Evolutionary conservation across 2,888 invertebrate genomes (phyloP), one percentile per base, ranked within the genome.

Genomic region (Venustoraphidia nigricollis): DNA sequence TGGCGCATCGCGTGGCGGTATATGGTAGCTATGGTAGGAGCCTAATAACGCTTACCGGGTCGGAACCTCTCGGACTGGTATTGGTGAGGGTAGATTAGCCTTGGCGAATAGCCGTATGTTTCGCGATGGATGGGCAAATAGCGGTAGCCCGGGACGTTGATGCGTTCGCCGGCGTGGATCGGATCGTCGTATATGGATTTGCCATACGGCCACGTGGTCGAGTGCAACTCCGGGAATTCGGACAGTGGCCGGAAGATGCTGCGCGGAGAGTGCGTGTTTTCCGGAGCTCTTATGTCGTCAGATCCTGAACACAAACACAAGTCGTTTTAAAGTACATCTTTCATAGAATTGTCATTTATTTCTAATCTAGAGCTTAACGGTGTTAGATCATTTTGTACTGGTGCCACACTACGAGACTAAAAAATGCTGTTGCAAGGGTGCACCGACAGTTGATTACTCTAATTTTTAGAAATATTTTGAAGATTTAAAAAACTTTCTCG

Each of bases 171-270:
- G 56, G 88, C 84, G 61, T 75, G 81, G 53, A 77, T 68, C 58
- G 89, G 88, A 66, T 88, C 87, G 66, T 89, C 88, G 70, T 78
- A 90, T 77, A 90, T 89, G 60, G 88, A 88, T 72, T 88, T 88
- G 75, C 75, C 75, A 71, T 76, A 81, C 35, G 83, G 83, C 77
- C 83, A 88, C 62, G 77, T 72, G 65, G 77, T 72, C 66, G 77
- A 69, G 58, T 68, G 67, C 60, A 83, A 73, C 63, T 85, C 81
- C 58, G 86, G 85, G 69, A 79, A 80, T 60, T 84, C 82, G 71
- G 83, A 82, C 69, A 80, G 62, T 55, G 75, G 73, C 59, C 71
- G 72, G 62, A 65, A 72, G 60, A 63, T 77, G 50, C 80, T 72
- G 68, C 77, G 79, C 64, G 85, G 83, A 65, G 83, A 74, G 60